A percentile compares a stretch with the other conserved stretches of the same genome.
Conservation (phyloP, 1,140 invertebrate genomes). For the Drosophila pachea region DNA sequence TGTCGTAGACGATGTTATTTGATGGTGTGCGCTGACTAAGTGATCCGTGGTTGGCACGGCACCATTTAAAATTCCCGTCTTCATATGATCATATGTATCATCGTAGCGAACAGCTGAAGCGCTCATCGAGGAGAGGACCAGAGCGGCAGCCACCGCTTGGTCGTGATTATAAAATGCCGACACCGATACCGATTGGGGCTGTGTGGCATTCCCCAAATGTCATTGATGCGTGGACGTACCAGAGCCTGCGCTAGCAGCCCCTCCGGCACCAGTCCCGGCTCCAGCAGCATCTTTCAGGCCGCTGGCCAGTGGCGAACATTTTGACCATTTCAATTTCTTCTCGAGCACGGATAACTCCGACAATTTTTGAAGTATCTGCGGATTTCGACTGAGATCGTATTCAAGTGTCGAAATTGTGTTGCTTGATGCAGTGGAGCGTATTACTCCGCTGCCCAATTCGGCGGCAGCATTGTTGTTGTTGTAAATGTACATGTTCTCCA, state of each 20-base stretch:
- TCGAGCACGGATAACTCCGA: constrained; percentile 50
- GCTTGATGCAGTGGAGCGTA: constrained; percentile 4
- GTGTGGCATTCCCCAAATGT: constrained; percentile 61
- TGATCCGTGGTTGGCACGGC: constrained; percentile 10
- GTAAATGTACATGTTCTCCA: constrained; percentile 57
- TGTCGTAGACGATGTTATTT: not conserved
- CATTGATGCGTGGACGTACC: constrained; percentile 59
- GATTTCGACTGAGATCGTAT: constrained; percentile 46
- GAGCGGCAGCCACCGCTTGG: constrained; percentile 67
- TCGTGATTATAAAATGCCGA: constrained; percentile 74
- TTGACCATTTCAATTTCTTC: constrained; percentile 51
- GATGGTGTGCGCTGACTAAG: constrained; percentile 13
- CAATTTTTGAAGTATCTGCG: constrained; percentile 52
- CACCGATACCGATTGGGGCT: constrained; percentile 50
- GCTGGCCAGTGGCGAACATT: constrained; percentile 13
- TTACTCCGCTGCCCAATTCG: constrained; percentile 14
- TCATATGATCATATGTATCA: constrained; percentile 27
- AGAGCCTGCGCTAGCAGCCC: constrained; percentile 19
- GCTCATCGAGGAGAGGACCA: constrained; percentile 72
- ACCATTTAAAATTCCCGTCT: constrained; percentile 39
- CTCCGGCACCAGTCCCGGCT: constrained; percentile 2
- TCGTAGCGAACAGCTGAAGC: constrained; percentile 55
- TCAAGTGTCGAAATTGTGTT: not conserved
- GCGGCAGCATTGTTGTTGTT: constrained; percentile 39
- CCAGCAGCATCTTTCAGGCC: constrained; percentile 23